Evolutionary conservation across 2,113 vertebrate genomes (phyloP), one percentile per base, ranked within the genome.

Genomic region (Peromyscus californicus): DNA sequence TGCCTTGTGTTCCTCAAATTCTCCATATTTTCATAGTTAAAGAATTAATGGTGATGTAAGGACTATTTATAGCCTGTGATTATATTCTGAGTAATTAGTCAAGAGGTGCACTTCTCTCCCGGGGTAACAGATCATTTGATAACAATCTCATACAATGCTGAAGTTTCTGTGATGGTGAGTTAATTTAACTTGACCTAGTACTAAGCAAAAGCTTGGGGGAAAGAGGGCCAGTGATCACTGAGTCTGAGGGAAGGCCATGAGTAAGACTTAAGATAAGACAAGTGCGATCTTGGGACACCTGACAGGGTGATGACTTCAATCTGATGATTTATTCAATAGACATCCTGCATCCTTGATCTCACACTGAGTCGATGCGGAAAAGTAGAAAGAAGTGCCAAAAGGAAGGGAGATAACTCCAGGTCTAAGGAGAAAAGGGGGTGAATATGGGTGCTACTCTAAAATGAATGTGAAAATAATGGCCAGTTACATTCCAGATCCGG

Each of bases 11-110:
- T 85, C 48, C 42, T 92, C 54, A 57, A 65, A 91, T 45, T 74
- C 67, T 84, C 57, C 74, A 57, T 65, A 92, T 85, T 88, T 36
- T 85, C 89, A 96, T 57, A 72, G 75, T 42, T 65, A 89, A 29
- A 63, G 92, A 85, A 92, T n/a, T 65, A 92, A 75, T 24, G 48
- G 82, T 80, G 86, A 90, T 13, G 54, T 91, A 92, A 67, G 31
- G 29, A 82, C 9, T 89, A 74, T 45, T 82, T 93, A 94, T 15
- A 92, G 74, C 63, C 89, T 80, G 26, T 79, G 78, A 91, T 31
- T 97, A 17, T 57, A 80, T 91, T 85, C 79, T 33, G 36, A 96
- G 75, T 57, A 86, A 96, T 94, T 70, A 96, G 84, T 95, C 16
- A 15, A 91, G 96, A 96, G 61, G 39, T 39, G 61, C 2, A 79